Base-by-base conservation (phyloP, 2,113 vertebrate species). In the Verasper variegatus region DNA sequence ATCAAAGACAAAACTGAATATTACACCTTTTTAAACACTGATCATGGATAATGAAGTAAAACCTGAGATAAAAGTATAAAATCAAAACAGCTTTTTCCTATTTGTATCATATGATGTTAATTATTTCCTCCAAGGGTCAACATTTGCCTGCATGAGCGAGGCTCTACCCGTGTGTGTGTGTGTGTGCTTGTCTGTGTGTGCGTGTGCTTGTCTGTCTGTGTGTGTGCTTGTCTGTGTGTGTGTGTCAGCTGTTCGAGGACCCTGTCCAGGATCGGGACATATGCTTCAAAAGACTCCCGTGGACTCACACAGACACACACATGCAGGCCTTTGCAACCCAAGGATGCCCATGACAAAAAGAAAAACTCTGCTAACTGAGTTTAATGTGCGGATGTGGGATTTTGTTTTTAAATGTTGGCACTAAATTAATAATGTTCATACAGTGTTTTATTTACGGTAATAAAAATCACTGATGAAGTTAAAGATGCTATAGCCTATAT, bases 221-320 rank as follows among this genome's bases (percentile, higher is more conserved):
- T 66, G 68, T 74, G 63, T 69, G 57, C 71, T 47, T 54, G 47
- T 74, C 31, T 40, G 79, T 82, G 58, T 18, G 55, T 84, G 70
- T 86, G 63, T 75, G 81, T 89, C 88, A 91, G 76, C 89, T 88
- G 85, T 70, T 87, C 35, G 0, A 71, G 68, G 78, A 75, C 81
- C 75, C 83, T 67, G 71, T 84, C 62, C 10, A 52, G 66, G 74
- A 85, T 49, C 45, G 61, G 54, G 77, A 86, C 88, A 91, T 92
- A 91, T 91, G 91, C 83, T 89, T 82, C 78, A 76, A 24, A 42
- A 66, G 84, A 77, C 84, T 87, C 90, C 90, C 47, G 88, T 75
- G 82, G 89, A 74, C 69, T 82, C 68, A 80, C 66, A 82, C 55
- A 83, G 58, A 76, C 61, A 58, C 69, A 65, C 69, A 65, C 31